These are phyloP conservation scores for Chrysina gloriosa DNA, from an alignment of 2,888 invertebrate species.

Conservation along the genomic window DNA sequence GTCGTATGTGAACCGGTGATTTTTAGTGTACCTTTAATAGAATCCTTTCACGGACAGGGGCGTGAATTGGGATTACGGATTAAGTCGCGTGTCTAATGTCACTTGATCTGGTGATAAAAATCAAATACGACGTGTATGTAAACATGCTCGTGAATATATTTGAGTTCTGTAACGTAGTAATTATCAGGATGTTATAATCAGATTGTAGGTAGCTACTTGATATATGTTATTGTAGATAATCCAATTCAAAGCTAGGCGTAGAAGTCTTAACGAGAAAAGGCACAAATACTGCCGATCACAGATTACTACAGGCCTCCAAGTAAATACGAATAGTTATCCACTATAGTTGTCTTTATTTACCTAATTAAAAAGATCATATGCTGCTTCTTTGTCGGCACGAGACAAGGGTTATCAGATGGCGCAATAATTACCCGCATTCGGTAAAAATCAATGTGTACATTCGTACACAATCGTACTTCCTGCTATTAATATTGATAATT, in stretches of 20 bases:
- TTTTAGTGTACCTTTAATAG: background rate
- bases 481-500: too few species aligned
- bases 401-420: too few species aligned
- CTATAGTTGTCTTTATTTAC: too few species aligned
- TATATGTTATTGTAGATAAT: background rate
- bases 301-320: too few species aligned
- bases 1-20: slow-evolving; percentile 11
- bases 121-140: background rate
- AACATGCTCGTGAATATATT: background rate
- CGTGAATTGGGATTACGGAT: background rate
- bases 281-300: too few species aligned
- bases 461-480: too few species aligned
- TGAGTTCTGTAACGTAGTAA: background rate
- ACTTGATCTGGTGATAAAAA: background rate
- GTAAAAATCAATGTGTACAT: too few species aligned
- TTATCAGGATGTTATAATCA: background rate
- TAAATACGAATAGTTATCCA: too few species aligned
- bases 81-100: slow-evolving; percentile 10
- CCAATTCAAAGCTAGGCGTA: background rate
- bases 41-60: background rate
- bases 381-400: too few species aligned
- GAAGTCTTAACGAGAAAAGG: too few species aligned
- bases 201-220: background rate
- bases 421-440: too few species aligned
- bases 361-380: too few species aligned